Evolutionary conservation across 2,888 invertebrate species (phyloP), one percentile per base, ranked within the genome.

Genomic region (Podabrus alpinus): DNA sequence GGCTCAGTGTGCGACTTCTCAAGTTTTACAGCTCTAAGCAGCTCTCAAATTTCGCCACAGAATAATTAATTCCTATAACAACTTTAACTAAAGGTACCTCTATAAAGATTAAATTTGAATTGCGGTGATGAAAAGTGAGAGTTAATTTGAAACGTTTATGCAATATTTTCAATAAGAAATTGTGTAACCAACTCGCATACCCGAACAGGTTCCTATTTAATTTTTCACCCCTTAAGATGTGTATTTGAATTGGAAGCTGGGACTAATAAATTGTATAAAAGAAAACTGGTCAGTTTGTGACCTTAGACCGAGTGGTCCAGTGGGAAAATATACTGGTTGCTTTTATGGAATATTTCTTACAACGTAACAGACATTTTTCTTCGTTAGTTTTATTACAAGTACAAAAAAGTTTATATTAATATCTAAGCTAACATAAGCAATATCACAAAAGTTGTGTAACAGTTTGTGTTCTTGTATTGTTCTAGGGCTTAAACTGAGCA

Each of bases 401-500:
- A 1, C 9, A n/a, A n/a, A 45, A 19, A 64, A 64, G 62, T 64
- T 64, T 9, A 13, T 13, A 64, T 45, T 45, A 45, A 45, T 72
- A 68, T 72, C 68, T 69, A 59, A 66, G 72, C 69, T 68, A 72
- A 72, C 72, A 75, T 72, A 69, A 69, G 75, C 75, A 75, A 72
- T 75, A 75, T 75, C 75, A 70, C 69, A 67, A 75, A 75, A 75
- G 75, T 75, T 75, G 72, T 71, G 69, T 66, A 75, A 69, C 74
- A 78, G 76, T 76, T 76, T 69, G 67, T 74, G 79, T 79, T 80
- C 80, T 80, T 80, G 80, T 77, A 79, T 80, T 79, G 79, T 78
- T 75, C 75, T 69, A 71, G 69, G 66, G 71, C 76, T 73, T 70
- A 76, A 73, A 70, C 76, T 76, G 71, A 71, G 73, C 71, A 74